Evolutionary conservation across 1,140 invertebrate genomes (phyloP), one percentile per base, ranked within the genome.

Genomic region (Ostrea denselamellosa): DNA sequence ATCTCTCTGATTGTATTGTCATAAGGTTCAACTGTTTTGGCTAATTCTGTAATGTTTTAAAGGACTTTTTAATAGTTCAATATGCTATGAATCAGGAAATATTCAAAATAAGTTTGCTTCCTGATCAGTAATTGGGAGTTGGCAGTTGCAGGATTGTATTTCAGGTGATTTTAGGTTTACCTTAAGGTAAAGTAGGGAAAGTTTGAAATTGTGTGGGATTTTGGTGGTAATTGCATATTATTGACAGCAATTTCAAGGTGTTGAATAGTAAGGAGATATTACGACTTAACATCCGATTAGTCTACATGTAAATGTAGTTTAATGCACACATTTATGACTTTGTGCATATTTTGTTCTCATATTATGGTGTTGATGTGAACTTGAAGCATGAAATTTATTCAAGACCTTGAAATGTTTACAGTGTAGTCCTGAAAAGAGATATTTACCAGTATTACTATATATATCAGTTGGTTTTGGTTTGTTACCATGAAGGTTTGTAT

Each of bases 361-460:
- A 7, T 68, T 68, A 68, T 25, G 65, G 65, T 68, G 68, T 22
- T 77, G 28, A 14, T 34, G 28, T 77, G 68, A 77, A 77, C 68
- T 0, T 77, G 68, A 77, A 77, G 68, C 68, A 77, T 77, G 68
- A 77, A 77, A 77, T 77, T 77, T 77, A 77, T 77, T 77, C 68
- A 77, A 77, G 68, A 34, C 68, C 68, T 77, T 77, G 25, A 77
- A 77, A 77, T 77, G 68, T 77, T 77, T 22, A 77, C 68, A 77
- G 25, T 28, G 25, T 28, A 77, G 68, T 77, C 28, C 25, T 25
- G 12, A 62, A 58, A n/a, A 58, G n/a, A 77, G 56, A 62, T 62
- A 62, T 62, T 62, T 44, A 44, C 34, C 34, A 44, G 34, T 44
- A 44, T 44, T 58, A 0, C 56, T 62, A 19, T 19, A 62, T 62